phyloP scores from a whole-genome alignment of 1,140 invertebrate species.

The Sycophila sp. region DNA sequence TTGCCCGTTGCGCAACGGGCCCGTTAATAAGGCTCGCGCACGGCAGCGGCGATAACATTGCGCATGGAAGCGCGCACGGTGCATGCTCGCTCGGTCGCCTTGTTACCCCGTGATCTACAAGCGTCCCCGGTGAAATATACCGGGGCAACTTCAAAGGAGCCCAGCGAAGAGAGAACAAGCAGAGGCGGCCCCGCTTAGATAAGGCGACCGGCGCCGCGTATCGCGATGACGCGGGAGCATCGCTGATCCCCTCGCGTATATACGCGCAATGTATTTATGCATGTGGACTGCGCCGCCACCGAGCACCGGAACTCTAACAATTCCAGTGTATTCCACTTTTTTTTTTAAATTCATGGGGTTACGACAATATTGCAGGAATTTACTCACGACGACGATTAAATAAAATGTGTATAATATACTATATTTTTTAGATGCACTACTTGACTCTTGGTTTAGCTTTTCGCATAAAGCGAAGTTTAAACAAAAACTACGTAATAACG shows the following conservation, averaged over 20 bases:
- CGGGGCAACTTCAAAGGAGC: slow-evolving; percentile 23
- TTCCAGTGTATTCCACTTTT: too few species aligned
- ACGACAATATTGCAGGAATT: too few species aligned
- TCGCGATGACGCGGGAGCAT: slow-evolving; percentile 13
- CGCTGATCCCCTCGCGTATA: background rate
- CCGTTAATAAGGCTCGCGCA: background rate
- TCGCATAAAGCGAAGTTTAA: too few species aligned
- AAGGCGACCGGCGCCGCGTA: slow-evolving; percentile 3
- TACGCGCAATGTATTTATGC: slow-evolving; percentile 2
- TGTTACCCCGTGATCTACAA: slow-evolving; percentile 36
- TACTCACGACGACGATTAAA: too few species aligned
- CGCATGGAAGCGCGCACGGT: background rate
- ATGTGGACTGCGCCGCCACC: background rate
- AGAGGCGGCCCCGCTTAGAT: background rate
- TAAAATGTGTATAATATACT: too few species aligned
- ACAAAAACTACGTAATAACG: too few species aligned
- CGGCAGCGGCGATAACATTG: slow-evolving; percentile 2
- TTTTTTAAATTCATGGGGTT: too few species aligned
- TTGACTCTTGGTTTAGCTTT: too few species aligned
- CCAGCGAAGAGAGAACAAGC: background rate
- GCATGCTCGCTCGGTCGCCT: background rate
- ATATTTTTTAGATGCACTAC: too few species aligned
- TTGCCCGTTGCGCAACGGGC: background rate
- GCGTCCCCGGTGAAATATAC: slow-evolving; percentile 29
- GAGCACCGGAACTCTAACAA: background rate